A percentile compares a stretch with the other conserved stretches of the same genome.
These are phyloP conservation scores for Rhinogobio ventralis DNA, from an alignment of 2,797 vertebrate genomes.

Conservation along the genomic window DNA sequence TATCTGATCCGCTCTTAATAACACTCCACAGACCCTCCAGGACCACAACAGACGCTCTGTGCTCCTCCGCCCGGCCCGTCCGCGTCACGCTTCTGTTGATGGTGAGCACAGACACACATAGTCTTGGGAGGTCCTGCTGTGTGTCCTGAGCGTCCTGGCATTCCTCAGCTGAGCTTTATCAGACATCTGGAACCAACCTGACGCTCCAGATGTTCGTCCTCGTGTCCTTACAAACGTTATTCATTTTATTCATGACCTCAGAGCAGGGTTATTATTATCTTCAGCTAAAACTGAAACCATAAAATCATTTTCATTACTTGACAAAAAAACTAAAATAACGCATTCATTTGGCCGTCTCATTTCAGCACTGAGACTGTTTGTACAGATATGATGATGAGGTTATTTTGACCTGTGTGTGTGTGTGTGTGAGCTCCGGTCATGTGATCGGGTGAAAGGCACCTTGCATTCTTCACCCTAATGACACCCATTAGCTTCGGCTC, in stretches of 20 bases:
- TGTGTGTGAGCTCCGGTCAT: conserved; percentile 62
- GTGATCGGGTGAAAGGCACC: conserved; percentile 61
- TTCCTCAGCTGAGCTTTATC: background rate
- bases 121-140: conserved; percentile 7
- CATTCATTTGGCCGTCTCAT: background rate
- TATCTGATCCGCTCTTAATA: background rate
- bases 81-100: too few species aligned
- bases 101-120: too few species aligned
- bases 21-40: background rate
- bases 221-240: background rate
- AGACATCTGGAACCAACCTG: background rate
- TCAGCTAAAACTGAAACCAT: background rate
- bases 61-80: background rate
- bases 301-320: background rate
- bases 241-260: background rate
- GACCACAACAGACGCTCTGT: conserved; percentile 8
- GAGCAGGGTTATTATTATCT: background rate
- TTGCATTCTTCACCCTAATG: conserved; percentile 60
- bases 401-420: background rate
- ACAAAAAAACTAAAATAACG: background rate
- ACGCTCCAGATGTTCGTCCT: background rate
- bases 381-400: background rate
- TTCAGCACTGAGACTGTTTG: background rate
- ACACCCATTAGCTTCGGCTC: conserved; percentile 56
- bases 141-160: background rate